phyloP scores from a whole-genome alignment of 2,888 invertebrate genomes.

The Stenodema calcarata region DNA sequence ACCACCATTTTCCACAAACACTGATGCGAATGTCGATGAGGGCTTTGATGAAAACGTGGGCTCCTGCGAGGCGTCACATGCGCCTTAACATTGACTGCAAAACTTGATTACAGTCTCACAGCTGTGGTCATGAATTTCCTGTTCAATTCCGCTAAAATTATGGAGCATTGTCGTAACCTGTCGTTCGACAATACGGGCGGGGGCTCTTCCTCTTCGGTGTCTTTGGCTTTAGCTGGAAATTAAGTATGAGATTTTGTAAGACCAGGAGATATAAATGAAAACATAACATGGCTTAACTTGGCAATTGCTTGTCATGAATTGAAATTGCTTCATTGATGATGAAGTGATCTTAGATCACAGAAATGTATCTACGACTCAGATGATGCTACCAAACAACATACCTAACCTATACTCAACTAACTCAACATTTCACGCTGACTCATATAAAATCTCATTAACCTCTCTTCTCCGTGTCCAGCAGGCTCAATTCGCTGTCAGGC shows the following conservation, averaged over 20 bases:
- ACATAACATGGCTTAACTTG: too few relatives aligned
- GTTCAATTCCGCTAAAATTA: slow-evolving; percentile 81
- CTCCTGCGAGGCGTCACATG: background rate
- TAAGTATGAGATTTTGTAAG: background rate
- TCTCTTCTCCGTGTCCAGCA: too few relatives aligned
- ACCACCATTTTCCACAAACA: background rate
- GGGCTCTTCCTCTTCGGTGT: slow-evolving; percentile 56
- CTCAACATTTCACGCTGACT: too few relatives aligned
- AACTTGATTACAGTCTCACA: slow-evolving; percentile 65
- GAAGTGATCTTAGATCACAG: too few relatives aligned
- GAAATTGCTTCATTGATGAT: too few relatives aligned
- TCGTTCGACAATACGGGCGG: slow-evolving; percentile 63
- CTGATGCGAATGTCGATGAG: background rate
- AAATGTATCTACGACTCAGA: too few relatives aligned
- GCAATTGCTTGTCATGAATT: too few relatives aligned
- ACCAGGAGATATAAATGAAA: too few relatives aligned
- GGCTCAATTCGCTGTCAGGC: too few relatives aligned
- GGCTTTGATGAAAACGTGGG: background rate
- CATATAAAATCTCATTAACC: too few relatives aligned
- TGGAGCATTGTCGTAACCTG: slow-evolving; percentile 74
- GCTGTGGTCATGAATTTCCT: slow-evolving; percentile 76
- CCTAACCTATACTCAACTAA: too few relatives aligned
- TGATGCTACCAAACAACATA: too few relatives aligned
- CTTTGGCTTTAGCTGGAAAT: slow-evolving; percentile 5
- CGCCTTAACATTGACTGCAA: background rate